Base-by-base conservation (phyloP, 2,113 vertebrate genomes). In the Entomyzon cyanotis region DNA sequence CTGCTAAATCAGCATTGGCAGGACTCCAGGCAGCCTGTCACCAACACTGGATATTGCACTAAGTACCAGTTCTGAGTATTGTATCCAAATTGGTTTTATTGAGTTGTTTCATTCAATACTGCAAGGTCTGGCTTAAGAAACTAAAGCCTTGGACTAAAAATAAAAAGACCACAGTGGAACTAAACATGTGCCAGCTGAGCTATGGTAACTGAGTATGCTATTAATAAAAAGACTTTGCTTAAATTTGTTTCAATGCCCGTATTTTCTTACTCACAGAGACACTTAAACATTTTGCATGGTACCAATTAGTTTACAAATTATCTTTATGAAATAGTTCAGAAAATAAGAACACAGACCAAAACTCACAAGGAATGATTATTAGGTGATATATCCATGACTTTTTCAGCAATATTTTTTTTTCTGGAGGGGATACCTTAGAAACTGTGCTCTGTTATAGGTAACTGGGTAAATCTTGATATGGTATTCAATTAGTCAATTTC, bases 1-100 rank as follows among this genome's bases (percentile, higher is more conserved):
- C 94, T 97, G 97, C 98, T 97, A 97, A 95, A 98, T 98, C 97
- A 98, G 98, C 98, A 96, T 76, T 98, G 98, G 98, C 97, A 95
- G 85, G 75, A 81, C 92, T 98, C 97, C 97, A 98, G 93, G 82
- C 94, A 96, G 97, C 97, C 97, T 97, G 98, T 98, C 97, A 98
- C 97, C 95, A 97, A 63, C 97, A 97, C 94, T 98, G 97, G 97
- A 94, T 98, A 97, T 97, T 98, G 96, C 95, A 97, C 62, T 97
- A 97, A 98, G 97, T 97, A 97, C 94, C 93, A 96, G 96, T 95
- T 98, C 96, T 97, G 96, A 93, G 95, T 95, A 96, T 97, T 96
- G 95, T 96, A 94, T 94, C 97, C 96, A 97, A 97, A 94, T 91
- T 87, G 84, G 76, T 89, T 96, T 94, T 95, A 91, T 84, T 90